Base-by-base conservation (phyloP, 1,140 invertebrate genomes). In the Euglossa dilemma region DNA sequence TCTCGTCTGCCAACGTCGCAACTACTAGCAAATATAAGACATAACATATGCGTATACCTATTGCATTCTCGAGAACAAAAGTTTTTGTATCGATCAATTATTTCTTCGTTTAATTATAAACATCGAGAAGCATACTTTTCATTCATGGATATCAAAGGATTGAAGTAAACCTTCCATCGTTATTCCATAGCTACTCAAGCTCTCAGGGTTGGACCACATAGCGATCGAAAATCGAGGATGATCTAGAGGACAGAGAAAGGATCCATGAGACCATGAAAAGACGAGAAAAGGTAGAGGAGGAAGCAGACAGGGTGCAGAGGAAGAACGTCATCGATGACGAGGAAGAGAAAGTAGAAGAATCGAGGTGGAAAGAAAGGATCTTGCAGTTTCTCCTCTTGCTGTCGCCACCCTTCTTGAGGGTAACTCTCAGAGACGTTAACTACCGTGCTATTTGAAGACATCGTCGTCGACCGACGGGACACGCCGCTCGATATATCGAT, bases 401-500 rank as follows among this genome's bases (percentile, higher is more conserved):
- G 56, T 47, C 61, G 47, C 54, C 75, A 18, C 76, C 76, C 23
- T 83, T 87, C 78, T 77, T 56, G 85, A 73, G 82, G 80, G 63
- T 28, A 66, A 84, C 85, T 77, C 83, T 79, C 83, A 85, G 86
- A 80, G 75, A 69, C 71, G 84, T 83, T 92, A 92, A 92, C 91
- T 91, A 92, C 90, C 64, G 87, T 72, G 89, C 90, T 91, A 91
- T 92, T 93, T 90, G 90, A 90, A 91, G 90, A 85, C 89, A 84
- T 71, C 73, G 74, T 85, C 72, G 87, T 85, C 86, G 80, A 87
- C 85, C 83, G 87, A 90, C 86, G 84, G 87, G 86, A 89, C 89
- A 91, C 77, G 69, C 74, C 86, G 90, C 79, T 90, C 91, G 88
- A 93, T 91, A 90, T 93, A 94, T 94, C 92, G 94, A 94, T 93